Conservation (phyloP, 2,888 invertebrate species). For the Plebejus argus region DNA sequence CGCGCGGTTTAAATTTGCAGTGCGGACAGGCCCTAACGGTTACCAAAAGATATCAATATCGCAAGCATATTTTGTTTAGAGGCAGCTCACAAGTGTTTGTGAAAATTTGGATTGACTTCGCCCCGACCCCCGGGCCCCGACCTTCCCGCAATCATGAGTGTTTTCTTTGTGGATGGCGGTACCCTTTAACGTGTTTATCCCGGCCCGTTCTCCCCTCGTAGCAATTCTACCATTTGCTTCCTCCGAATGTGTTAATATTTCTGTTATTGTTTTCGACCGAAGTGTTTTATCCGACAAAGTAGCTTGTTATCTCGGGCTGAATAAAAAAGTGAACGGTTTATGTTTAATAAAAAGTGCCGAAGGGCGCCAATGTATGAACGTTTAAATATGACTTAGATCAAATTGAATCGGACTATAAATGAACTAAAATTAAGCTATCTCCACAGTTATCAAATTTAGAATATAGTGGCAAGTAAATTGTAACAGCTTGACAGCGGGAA, state of each 20-base stretch:
- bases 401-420: background rate
- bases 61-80: background rate
- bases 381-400: background rate
- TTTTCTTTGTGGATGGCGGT: slow-evolving; percentile 77
- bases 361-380: background rate
- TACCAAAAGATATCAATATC: background rate
- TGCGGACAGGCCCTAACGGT: background rate
- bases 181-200: slow-evolving; percentile 78
- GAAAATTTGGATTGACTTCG: slow-evolving; percentile 69
- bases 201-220: slow-evolving; percentile 60
- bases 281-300: slow-evolving; percentile 4
- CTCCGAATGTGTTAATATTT: slow-evolving; percentile 43
- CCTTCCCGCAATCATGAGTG: slow-evolving; percentile 66
- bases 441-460: background rate
- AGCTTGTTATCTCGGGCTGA: background rate
- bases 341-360: background rate
- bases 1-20: no score
- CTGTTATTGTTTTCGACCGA: background rate
- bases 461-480: background rate
- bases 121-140: slow-evolving; percentile 45
- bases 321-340: background rate
- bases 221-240: slow-evolving; percentile 54
- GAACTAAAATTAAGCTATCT: background rate
- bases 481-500: background rate
- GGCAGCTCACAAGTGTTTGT: slow-evolving; percentile 35